Base-by-base conservation (phyloP, 2,113 vertebrate genomes). In the Lophius piscatorius region DNA sequence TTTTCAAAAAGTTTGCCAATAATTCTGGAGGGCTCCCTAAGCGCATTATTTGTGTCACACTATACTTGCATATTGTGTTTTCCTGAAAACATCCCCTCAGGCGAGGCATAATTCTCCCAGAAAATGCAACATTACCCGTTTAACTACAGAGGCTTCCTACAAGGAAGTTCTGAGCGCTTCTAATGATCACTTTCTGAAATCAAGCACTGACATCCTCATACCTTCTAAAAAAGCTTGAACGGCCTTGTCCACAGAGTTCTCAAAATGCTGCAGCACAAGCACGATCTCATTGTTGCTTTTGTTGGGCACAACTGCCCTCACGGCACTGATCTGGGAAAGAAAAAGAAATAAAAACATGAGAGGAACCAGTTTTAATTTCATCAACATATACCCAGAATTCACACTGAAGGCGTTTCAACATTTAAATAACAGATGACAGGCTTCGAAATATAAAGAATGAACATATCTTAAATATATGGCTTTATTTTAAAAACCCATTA, bases 151-250 rank as follows among this genome's bases (percentile, higher is more conserved):
- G 14, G 5, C 12, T 16, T 16, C 3, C 10, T 13, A 13, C 17
- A 22, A 47, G 17, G 3, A 24, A 28, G 8, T 9, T 47, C 16
- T 34, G 2, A 38, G 9, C 14, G 1, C 3, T 3, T 46, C 9
- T 16, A 13, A 54, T 22, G 11, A 17, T 8, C 13, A 1, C 2
- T 20, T 11, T 1, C 13, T 16, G 24, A 28, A 2, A 12, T 38
- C 12, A 4, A 36, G 22, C 16, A 6, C 5, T 3, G 50, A 52
- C 13, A 6, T 51, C 23, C 7, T 35, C 73, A 68, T 92, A 97
- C 96, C 96, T 95, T 98, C 96, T 78, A 98, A 91, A 31, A 98
- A 98, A 2, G 96, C 95, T 55, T 98, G 96, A 34, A 98, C 96
- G 0, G 96, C 94, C 66, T 88, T 95, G 82, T 98, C 95, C 21